Conservation (phyloP, 2,113 vertebrate genomes). For the Heteronetta atricapilla region DNA sequence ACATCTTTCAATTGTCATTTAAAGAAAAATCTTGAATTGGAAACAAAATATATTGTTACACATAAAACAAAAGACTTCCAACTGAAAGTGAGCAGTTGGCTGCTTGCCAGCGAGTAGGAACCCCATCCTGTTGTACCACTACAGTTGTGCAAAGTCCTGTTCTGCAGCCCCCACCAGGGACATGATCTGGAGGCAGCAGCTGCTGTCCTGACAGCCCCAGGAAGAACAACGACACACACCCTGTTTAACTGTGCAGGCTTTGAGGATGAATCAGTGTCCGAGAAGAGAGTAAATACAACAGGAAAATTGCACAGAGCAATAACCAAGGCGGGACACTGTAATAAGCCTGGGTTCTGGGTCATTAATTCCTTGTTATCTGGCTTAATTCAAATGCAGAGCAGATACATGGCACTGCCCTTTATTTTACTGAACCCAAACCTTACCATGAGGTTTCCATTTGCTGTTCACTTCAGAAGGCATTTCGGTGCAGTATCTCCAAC, state of each 20-base stretch:
- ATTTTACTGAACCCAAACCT: not conserved
- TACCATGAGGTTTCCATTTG: not conserved
- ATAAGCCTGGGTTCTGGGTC: not conserved
- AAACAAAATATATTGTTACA: not conserved
- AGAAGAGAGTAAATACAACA: not conserved
- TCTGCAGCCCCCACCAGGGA: not conserved
- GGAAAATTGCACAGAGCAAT: not conserved
- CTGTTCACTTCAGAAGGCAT: not conserved
- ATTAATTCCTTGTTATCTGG: not conserved
- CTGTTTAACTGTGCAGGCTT: not conserved
- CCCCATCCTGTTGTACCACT: not conserved
- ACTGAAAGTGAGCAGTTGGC: not conserved
- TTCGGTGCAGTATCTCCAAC: not conserved
- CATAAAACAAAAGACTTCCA: not conserved
- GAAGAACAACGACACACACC: accelerated
- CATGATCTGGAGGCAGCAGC: not conserved
- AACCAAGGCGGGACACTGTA: not conserved
- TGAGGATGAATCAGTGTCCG: not conserved
- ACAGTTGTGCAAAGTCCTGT: accelerated
- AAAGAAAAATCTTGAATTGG: not conserved
- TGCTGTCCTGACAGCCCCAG: not conserved
- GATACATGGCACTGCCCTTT: not conserved
- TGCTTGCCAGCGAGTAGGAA: not conserved
- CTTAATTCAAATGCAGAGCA: not conserved
- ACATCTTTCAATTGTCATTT: slow-evolving; percentile 17